Base-by-base conservation (phyloP, 2,113 vertebrate genomes). In the Otus sunia region DNA sequence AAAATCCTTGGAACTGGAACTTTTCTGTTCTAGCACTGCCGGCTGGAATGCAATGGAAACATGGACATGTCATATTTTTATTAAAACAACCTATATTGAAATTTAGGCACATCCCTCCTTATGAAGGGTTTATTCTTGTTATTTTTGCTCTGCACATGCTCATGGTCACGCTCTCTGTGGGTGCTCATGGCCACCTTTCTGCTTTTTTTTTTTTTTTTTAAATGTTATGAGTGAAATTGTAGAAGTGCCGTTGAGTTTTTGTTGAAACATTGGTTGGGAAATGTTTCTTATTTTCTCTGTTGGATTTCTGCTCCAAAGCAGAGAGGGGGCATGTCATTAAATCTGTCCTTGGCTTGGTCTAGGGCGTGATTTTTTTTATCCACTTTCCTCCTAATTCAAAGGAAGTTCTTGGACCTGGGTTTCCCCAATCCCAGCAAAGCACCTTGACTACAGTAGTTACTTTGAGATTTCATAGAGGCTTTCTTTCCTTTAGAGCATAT, bases 1-100 rank as follows among this genome's bases (percentile, higher is more conserved):
- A 94, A 96, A 97, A 94, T 80, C 78, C 55, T 92, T 56, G 78
- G 86, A 82, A 88, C 79, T 43, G 69, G 92, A 80, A 50, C 37
- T 77, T 88, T 88, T 64, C 71, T 64, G 26, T 67, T 89, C 55
- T 53, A 81, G 78, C 91, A 53, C 90, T 94, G 94, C 84, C 41
- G 37, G 43, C 23, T 27, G 3, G 41, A 41, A 32, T 72, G 72
- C 58, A 71, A 39, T 39, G 76, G 71, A 69, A 73, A 50, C 52
- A 16, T 3, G 5, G 6, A 19, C 1, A 1, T 15, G 45, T 6
- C 37, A 17, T 30, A 43, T 55, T 68, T 68, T 49, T 32, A 21
- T 4, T 49, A 11, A 45, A 59, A 13, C 2, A 11, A 8, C 6
- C 3, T 23, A 19, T 53, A 14, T 5, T 49, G 62, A 37, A 50